These are phyloP conservation scores for Ptychoptera contaminata DNA, from an alignment of 2,888 invertebrate genomes.

Conservation along the genomic window DNA sequence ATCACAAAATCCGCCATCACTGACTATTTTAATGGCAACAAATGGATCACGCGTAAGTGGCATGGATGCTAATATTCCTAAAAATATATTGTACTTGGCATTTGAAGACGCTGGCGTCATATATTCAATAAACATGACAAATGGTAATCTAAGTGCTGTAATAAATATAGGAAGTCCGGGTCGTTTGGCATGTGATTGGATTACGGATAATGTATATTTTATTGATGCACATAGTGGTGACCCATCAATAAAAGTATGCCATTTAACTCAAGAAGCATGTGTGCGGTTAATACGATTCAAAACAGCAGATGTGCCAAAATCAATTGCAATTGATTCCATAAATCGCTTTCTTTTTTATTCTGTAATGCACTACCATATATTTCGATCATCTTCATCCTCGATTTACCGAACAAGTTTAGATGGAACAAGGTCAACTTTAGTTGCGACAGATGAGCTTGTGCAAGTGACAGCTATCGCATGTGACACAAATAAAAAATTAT, in stretches of 20 bases:
- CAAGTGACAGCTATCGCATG: constrained; percentile 31
- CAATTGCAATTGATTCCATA: constrained; percentile 47
- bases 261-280: constrained; percentile 37
- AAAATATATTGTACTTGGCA: constrained; percentile 34
- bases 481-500: constrained; percentile 38
- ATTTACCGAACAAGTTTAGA: constrained; percentile 39
- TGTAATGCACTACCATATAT: constrained; percentile 29
- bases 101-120: constrained; percentile 30
- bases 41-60: constrained; percentile 35
- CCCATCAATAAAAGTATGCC: constrained; percentile 37
- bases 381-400: constrained; percentile 30
- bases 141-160: constrained; percentile 24
- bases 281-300: constrained; percentile 37
- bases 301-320: constrained; percentile 35
- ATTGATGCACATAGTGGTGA: constrained; percentile 31
- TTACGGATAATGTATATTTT: constrained; percentile 54
- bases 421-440: constrained; percentile 30
- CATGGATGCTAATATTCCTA: constrained; percentile 34
- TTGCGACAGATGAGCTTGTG: constrained; percentile 26
- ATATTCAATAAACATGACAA: constrained; percentile 27
- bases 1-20: constrained; percentile 21
- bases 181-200: constrained; percentile 57
- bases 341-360: constrained; percentile 43
- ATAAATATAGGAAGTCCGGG: constrained; percentile 33
- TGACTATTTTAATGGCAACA: constrained; percentile 28